Base-by-base conservation (phyloP, 2,888 invertebrate species). In the Priocnemis perturbator region DNA sequence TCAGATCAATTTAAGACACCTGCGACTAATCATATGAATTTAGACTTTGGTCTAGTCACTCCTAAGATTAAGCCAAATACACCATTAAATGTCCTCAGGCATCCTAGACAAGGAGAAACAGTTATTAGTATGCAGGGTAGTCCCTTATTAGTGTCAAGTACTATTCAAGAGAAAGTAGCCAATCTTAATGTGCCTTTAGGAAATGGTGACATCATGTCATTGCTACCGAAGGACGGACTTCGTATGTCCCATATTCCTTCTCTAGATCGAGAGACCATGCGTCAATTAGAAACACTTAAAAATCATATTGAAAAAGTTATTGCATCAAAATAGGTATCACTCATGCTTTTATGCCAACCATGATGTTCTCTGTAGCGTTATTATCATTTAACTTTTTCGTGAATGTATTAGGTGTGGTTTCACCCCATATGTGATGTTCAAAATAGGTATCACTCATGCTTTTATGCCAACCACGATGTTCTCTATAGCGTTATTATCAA, bases 91-190 rank as follows among this genome's bases (percentile, higher is more conserved):
- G 87, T 93, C 50, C 87, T 94, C 20, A 90, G 94, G 26, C 90
- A 91, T 76, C 93, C 93, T 37, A 90, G 91, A 1, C 90, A 90
- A 73, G 93, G 93, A 0, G 94, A 94, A 89, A 91, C 93, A 90
- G 93, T 93, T 9, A 89, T 94, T 2, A 93, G 93, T 67, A 91
- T 93, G 91, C 91, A 92, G 4, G 94, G 94, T 7, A 94, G 93
- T 63, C 94, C 94, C 0, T 89, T 94, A 53, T 89, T 93, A 86
- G 92, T 93, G 55, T 91, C 92, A 0, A 81, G 89, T 14, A 75
- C 88, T 0, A 30, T 83, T 60, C 86, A 89, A 0, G 92, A 93
- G 19, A 90, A 91, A 47, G 90, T 90, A 71, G 92, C 93, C 0
- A 94, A 93, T 86, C 91, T 94, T 78, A 93, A 93, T 86, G 93